Conservation (phyloP, 2,888 invertebrate genomes). For the Synergus japonicus region DNA sequence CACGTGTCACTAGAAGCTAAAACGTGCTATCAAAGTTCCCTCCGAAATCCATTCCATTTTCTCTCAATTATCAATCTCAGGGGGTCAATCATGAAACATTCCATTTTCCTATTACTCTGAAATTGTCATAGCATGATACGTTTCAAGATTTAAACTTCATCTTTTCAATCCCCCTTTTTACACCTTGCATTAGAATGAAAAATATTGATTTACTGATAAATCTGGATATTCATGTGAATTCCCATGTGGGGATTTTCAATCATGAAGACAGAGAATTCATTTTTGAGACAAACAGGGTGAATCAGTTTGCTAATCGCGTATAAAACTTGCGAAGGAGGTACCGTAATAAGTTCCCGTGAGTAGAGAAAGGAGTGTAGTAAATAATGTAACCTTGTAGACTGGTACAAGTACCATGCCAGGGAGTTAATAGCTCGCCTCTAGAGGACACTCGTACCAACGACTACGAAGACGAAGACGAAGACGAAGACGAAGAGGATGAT, state of each 20-base stretch:
- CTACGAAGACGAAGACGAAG: constrained; percentile 41
- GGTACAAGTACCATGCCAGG: constrained; percentile 55
- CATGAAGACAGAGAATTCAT: background rate
- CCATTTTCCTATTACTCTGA: too few relatives aligned
- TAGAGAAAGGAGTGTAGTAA: constrained; percentile 59
- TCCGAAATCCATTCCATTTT: background rate
- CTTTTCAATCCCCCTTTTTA: too few relatives aligned
- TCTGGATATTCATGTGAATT: too few relatives aligned
- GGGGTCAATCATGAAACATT: too few relatives aligned
- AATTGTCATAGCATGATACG: too few relatives aligned
- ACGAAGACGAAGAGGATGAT: constrained; percentile 61
- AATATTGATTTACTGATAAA: too few relatives aligned
- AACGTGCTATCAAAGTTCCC: background rate
- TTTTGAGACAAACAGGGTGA: background rate
- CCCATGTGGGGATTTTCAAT: background rate
- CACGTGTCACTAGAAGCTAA: constrained; percentile 3
- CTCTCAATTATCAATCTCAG: background rate
- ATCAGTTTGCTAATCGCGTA: constrained; percentile 1
- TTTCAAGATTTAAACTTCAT: too few relatives aligned
- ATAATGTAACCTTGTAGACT: constrained; percentile 70
- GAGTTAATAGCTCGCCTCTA: constrained; percentile 71
- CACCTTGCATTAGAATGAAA: too few relatives aligned
- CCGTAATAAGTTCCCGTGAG: constrained; percentile 63
- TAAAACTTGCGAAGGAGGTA: constrained; percentile 46
- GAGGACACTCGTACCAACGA: constrained; percentile 59